Base-by-base conservation (phyloP, 2,797 vertebrate species). In the Sciurus carolinensis region DNA sequence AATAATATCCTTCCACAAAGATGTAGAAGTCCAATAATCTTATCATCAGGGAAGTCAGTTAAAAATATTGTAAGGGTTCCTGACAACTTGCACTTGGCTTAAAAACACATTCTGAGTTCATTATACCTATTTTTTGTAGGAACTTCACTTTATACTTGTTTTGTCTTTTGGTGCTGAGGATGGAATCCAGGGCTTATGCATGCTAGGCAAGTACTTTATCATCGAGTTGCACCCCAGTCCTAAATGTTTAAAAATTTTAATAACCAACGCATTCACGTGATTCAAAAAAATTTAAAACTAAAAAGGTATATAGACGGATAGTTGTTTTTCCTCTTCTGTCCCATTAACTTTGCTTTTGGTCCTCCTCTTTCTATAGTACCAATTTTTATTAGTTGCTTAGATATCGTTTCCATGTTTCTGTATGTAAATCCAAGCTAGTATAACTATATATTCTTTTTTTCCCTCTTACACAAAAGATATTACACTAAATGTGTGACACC, bases 181-280 rank as follows among this genome's bases (percentile, higher is more conserved):
- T 47, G 52, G 84, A 73, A 81, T 44, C 20, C 7, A 81, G 28
- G 20, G 33, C 10, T 88, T 36, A 11, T 12, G 15, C n/a, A 52
- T 26, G 17, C 76, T 42, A 50, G 44, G 33, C 36, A 59, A 72
- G 5, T 24, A 7, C 52, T 71, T 39, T 59, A 64, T 22, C n/a
- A 24, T 6, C 50, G 18, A 72, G 28, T 5, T 39, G 5, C 22
- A n/a, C 8, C 33, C 42, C 7, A 36, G 5, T 22, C 52, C 39
- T 66, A 22, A 47, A 28, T n/a, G 93, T 87, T 95, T 36, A 88
- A 47, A 50, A 57, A 73, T 90, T 92, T 44, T 44, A 90, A 94
- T 77, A 44, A 30, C 11, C 7, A 87, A 54, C 39, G 13, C 47
- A 81, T 36, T 79, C 50, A 67, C 24, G 54, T 7, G 57, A 62